Conservation (phyloP, 2,113 vertebrate genomes). For the Sialia sialis region DNA sequence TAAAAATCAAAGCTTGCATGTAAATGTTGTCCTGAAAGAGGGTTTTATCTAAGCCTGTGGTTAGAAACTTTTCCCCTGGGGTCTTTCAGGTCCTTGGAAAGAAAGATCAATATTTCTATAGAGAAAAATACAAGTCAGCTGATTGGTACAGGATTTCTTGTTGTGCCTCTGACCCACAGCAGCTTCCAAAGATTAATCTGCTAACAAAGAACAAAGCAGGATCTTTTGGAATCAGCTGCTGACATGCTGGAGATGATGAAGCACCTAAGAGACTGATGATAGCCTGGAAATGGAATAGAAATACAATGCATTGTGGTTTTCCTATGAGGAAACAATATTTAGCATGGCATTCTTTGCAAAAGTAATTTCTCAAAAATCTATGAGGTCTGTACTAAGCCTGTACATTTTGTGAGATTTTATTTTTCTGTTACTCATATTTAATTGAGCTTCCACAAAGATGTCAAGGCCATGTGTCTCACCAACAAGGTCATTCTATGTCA, state of each 20-base stretch:
- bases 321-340: neutral
- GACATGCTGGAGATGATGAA: neutral
- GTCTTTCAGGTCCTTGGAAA: neutral
- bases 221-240: neutral
- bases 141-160: neutral
- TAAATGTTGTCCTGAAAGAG: neutral
- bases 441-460: neutral
- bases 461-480: neutral
- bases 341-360: neutral
- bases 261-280: neutral
- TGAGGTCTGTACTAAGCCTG: neutral
- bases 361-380: neutral
- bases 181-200: neutral
- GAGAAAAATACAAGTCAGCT: neutral
- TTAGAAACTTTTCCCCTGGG: neutral
- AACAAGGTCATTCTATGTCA: neutral
- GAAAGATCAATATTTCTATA: neutral
- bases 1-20: neutral
- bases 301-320: neutral
- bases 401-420: neutral
- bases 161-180: neutral
- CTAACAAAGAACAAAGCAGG: neutral
- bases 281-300: neutral
- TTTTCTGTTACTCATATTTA: neutral
- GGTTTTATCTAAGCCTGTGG: neutral